These are phyloP conservation scores for Coenonympha arcania DNA, from an alignment of 2,888 invertebrate genomes.

Conservation along the genomic window DNA sequence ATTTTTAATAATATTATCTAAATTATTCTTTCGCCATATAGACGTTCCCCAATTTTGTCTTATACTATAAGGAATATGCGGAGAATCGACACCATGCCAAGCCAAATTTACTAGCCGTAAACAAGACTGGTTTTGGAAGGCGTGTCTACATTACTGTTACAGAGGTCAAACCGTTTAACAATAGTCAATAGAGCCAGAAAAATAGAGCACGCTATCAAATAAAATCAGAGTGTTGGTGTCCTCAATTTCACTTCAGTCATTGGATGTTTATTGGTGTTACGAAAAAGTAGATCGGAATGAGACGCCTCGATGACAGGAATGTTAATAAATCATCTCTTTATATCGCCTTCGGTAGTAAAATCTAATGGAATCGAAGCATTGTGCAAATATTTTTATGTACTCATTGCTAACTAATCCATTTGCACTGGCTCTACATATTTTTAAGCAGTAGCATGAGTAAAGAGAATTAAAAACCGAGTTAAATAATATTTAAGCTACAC, in stretches of 20 bases:
- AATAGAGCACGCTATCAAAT: conserved; percentile 7
- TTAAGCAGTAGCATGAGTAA: too few relatives aligned
- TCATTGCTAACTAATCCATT: not conserved
- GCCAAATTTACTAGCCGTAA: too few relatives aligned
- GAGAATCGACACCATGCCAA: too few relatives aligned
- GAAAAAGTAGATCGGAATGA: conserved; percentile 9
- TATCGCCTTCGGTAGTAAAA: conserved; percentile 1
- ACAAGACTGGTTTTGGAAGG: not conserved
- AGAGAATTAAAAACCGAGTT: not conserved
- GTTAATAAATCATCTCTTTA: conserved; percentile 7
- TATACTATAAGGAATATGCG: too few relatives aligned
- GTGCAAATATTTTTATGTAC: conserved; percentile 4
- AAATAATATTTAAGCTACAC: too few relatives aligned
- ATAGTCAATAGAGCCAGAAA: conserved; percentile 3
- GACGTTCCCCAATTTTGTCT: too few relatives aligned
- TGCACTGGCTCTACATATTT: conserved; percentile 3
- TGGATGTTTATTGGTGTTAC: conserved; percentile 9
- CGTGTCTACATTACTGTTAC: not conserved
- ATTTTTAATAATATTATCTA: too few relatives aligned
- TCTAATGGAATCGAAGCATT: not conserved
- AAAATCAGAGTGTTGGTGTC: not conserved
- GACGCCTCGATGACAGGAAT: not conserved
- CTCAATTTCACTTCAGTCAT: conserved; percentile 11
- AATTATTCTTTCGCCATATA: too few relatives aligned
- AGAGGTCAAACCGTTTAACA: conserved; percentile 8